Base-by-base conservation (phyloP, 2,113 vertebrate species). In the Triplophysa tibetana region DNA sequence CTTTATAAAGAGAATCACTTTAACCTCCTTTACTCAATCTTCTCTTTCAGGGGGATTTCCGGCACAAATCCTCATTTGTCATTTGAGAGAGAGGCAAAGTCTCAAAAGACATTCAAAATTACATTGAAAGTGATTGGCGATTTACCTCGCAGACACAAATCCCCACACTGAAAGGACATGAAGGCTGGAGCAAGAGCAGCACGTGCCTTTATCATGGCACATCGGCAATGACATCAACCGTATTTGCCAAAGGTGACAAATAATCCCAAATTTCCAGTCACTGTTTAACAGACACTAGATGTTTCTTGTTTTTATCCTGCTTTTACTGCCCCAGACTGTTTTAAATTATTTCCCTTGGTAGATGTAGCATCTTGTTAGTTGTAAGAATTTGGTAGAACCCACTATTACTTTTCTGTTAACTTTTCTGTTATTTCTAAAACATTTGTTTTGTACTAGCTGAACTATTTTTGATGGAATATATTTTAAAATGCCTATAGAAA, bases 31-130 rank as follows among this genome's bases (percentile, higher is more conserved):
- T 24, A 4, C 66, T 75, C 80, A 66, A 58, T 78, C 38, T 76
- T 52, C 48, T 72, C 23, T 90, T 90, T 58, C 92, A 99, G 97
- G 97, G 97, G 0, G 95, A 98, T 90, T 98, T 99, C 93, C 94
- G 97, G 87, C 97, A 99, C 92, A 99, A 99, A 89, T 98, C 97
- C 1, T 99, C 97, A 0, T 99, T 99, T n/a, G 95, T 99, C 89
- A 98, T 99, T 86, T 98, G 92, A 96, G 69, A 76, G 80, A 84
- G 81, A 29, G 84, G 73, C 13, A 84, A 76, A 50, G 11, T 82
- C 77, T 89, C 80, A 77, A 83, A 81, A 41, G 69, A 33, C 38
- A 29, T 38, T 38, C 21, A 63, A 41, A 66, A 0, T 83, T 77
- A 83, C 86, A 65, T 84, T 84, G 76, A 76, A 63, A 63, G 50